Percentiles rank a stretch among this genome's conserved stretches.
These are phyloP conservation scores for Procambarus virginalis DNA, from an alignment of 1,140 invertebrate species.

Conservation along the genomic window DNA sequence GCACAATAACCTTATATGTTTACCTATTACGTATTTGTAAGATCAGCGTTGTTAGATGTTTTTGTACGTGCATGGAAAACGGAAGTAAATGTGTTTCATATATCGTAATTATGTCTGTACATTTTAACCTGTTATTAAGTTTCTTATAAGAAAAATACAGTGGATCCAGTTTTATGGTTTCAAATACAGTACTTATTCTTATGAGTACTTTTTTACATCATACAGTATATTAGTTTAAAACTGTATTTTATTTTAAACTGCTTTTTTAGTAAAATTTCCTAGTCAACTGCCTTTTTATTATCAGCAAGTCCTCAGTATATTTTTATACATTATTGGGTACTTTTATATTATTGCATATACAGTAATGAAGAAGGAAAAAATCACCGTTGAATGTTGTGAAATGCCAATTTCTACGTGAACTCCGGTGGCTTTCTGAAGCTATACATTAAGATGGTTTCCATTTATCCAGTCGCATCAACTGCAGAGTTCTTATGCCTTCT, in stretches of 20 bases:
- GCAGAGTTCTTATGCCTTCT: too few species aligned
- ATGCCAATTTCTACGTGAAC: too few species aligned
- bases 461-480: too few species aligned
- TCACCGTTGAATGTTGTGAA: too few species aligned
- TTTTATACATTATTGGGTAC: too few species aligned
- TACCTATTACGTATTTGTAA: not conserved
- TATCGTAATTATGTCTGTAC: not conserved
- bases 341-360: too few species aligned
- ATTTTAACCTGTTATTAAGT: not conserved
- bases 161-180: not conserved
- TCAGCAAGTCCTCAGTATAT: not conserved
- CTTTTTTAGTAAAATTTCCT: not conserved
- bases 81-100: not conserved
- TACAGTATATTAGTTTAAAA: not conserved
- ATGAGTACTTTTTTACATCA: not conserved
- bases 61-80: not conserved
- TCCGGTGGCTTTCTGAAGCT: too few species aligned
- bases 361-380: too few species aligned
- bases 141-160: not conserved
- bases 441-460: too few species aligned
- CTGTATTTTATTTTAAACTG: not conserved
- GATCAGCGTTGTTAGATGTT: not conserved
- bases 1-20: not conserved
- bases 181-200: not conserved
- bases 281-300: not conserved